Evolutionary conservation across 2,888 invertebrate genomes (phyloP), one percentile per base, ranked within the genome.

Genomic region (Phortica magna): DNA sequence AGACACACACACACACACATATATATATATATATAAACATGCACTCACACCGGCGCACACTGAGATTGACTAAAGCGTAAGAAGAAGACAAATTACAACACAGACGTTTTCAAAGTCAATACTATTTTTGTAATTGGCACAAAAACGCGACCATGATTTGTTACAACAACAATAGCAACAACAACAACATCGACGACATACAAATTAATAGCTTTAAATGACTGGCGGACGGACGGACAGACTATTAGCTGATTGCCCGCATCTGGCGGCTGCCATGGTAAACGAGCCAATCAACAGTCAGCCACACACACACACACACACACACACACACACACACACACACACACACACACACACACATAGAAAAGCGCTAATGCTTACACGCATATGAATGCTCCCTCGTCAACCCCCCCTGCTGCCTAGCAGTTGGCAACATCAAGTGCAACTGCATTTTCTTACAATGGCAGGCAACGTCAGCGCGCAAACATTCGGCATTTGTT

Each of bases 361-460:
- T 31, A 31, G 31, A 31, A 31, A 31, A 9, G 61, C n/a, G 19
- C 39, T 67, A 74, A 64, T 64, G 22, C 48, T 68, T n/a, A 17
- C n/a, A 17, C 7, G 3, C 10, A 17, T 55, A 17, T n/a, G 7
- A 14, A 39, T 31, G 55, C 57, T 72, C 17, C n/a, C 10, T 14
- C 67, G 41, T 73, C 79, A n/a, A 39, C 6, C 31, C 41, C 78
- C 74, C 77, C 80, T 79, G 80, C 77, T 81, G 84, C 87, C 88
- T 1, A 1, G 82, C 82, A 88, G 88, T 87, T 86, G 86, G 89
- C 87, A 82, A 80, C 89, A 88, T 83, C 89, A 90, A 90, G 90
- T 90, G 89, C 83, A 90, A 90, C 89, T 84, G 85, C 90, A 90
- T 90, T 90, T 89, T 90, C 88, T 88, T 89, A 83, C 85, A 89